Conservation (phyloP, 2,888 invertebrate species). For the Heterodera filipjevi region DNA sequence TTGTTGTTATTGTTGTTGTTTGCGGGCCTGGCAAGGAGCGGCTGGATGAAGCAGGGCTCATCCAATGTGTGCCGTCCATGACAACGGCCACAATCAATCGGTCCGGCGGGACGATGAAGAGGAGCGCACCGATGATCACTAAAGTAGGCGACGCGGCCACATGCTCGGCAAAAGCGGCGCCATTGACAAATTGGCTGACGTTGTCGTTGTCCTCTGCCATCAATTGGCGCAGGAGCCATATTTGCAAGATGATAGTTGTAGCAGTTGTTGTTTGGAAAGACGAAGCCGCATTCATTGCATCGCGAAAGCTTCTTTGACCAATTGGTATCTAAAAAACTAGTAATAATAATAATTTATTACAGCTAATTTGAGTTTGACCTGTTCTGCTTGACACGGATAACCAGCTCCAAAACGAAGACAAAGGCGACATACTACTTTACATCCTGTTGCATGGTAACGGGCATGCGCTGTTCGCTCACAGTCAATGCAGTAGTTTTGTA, state of each 20-base stretch:
- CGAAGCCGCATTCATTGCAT: neutral
- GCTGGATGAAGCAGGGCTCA: conserved; percentile 6
- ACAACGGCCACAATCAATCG: neutral
- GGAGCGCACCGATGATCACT: neutral
- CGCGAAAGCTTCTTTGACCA: neutral
- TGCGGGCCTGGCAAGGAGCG: neutral
- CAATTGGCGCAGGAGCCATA: neutral
- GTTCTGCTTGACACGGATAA: neutral
- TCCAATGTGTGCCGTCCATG: neutral
- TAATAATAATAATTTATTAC: neutral
- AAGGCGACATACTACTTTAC: conserved; percentile 10
- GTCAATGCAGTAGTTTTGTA: neutral
- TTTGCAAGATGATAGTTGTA: neutral
- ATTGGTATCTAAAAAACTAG: no score
- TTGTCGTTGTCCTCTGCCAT: neutral
- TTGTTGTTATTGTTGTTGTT: neutral
- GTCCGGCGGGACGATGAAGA: no score
- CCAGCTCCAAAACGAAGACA: neutral
- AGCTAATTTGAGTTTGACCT: neutral
- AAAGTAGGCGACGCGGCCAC: neutral
- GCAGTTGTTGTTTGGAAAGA: conserved; percentile 6
- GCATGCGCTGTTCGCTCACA: neutral
- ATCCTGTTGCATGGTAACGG: neutral
- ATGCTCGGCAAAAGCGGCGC: neutral
- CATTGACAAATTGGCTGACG: conserved; percentile 12